Evolutionary conservation across 2,888 invertebrate genomes (phyloP), one percentile per base, ranked within the genome.

Genomic region (Ectemnius continuus): DNA sequence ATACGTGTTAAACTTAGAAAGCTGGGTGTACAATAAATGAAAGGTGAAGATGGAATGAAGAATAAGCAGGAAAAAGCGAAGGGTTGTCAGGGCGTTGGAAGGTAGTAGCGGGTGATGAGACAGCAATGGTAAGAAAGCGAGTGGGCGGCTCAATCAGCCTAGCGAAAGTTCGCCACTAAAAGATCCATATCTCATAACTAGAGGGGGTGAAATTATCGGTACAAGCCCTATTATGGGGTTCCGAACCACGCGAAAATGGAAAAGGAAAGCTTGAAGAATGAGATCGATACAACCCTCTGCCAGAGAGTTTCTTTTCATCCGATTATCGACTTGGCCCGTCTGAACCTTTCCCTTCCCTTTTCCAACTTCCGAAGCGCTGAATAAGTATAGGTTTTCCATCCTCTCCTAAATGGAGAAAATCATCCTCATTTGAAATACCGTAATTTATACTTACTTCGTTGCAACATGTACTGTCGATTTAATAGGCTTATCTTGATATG

Each of bases 191-290:
- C 84, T 80, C 83, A 85, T 85, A 85, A 86, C 81, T 82, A 84
- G 83, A 83, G 83, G 77, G 82, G 84, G 80, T 83, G 81, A 83
- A 87, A 87, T 87, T 87, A 88, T 88, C 86, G 85, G 85, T 85
- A 85, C 85, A 86, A 84, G 83, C 83, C 80, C 82, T 79, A 85
- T 86, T 87, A 87, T 86, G 86, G 85, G 82, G 85, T 85, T 86
- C 79, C 67, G 79, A 82, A 77, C 79, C 70, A 77, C 75, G 86
- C 80, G 83, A 83, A 84, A 87, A 78, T 80, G 77, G 81, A 80
- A 78, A 79, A 78, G 71, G 75, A 79, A 76, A 81, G 76, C 65
- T 62, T 67, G 74, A 57, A 61, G 76, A 78, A 83, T 77, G 76
- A 84, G 81, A 82, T 83, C 82, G 84, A 84, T 80, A 81, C 79